Percentiles rank a stretch among this genome's conserved stretches.
Conservation (phyloP, 1,140 invertebrate species). For the Tetragnatha versicolor region DNA sequence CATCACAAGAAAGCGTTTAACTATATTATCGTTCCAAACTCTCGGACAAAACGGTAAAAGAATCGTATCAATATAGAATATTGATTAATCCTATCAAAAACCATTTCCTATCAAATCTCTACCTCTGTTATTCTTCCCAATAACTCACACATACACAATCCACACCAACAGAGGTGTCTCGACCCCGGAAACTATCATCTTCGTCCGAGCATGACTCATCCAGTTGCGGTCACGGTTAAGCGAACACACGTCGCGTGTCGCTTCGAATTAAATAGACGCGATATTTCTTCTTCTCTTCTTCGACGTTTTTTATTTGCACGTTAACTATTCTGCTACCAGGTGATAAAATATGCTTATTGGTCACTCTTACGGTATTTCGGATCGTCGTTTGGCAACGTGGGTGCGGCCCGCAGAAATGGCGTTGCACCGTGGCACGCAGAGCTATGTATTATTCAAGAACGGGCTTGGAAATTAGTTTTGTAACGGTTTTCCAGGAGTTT, state of each 20-base stretch:
- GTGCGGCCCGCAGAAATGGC: background rate
- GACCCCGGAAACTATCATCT: conserved; percentile 23
- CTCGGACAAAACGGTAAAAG: too few species aligned
- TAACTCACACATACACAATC: background rate
- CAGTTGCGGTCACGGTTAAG: conserved; percentile 29
- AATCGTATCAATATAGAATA: too few species aligned
- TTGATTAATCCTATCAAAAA: background rate
- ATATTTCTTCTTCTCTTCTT: background rate
- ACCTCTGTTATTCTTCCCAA: background rate
- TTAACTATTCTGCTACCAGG: too few species aligned
- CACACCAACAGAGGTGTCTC: background rate
- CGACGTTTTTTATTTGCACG: background rate
- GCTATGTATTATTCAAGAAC: conserved; percentile 20
- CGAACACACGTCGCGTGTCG: conserved; percentile 28
- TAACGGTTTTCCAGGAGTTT: too few species aligned
- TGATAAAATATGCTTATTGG: background rate
- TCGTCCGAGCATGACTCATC: conserved; percentile 22
- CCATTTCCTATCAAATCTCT: background rate
- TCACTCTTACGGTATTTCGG: background rate
- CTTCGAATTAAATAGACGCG: conserved; percentile 24
- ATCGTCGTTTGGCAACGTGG: background rate
- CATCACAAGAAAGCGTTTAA: too few species aligned
- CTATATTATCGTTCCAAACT: too few species aligned
- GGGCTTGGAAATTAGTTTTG: background rate
- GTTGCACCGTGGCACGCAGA: background rate